Base-by-base conservation (phyloP, 1,140 invertebrate species). In the Ericerus pela region DNA sequence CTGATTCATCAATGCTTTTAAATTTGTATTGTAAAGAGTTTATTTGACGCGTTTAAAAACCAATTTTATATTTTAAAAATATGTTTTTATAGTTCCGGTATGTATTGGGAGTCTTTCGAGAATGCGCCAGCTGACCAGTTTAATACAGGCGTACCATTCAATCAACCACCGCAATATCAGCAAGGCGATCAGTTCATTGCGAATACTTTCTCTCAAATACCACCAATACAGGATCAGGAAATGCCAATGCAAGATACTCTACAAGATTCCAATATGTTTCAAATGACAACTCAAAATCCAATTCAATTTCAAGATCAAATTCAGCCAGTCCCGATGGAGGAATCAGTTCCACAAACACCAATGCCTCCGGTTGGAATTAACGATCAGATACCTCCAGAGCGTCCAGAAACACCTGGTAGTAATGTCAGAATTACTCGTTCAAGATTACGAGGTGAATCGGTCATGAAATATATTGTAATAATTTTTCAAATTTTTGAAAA, bases 321-420 rank as follows among this genome's bases (percentile, higher is more conserved):
- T 2, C 41, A 8, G 4, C 10, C 41, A 24, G 20, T 24, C 5
- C 3, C 10, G 22, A 47, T 47, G 2, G 41, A 47, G 20, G 41
- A 47, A 3, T 24, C 41, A 5, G 20, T 47, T 24, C 18, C 16
- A 24, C 41, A 47, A 24, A 18, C 22, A 12, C 22, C 26, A 4
- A 10, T 24, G 10, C 41, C 10, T 4, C 22, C 26, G 20, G 36
- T 38, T 5, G n/a, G n/a, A n/a, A n/a, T n/a, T n/a, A 38, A 38
- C 36, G 36, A 38, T 5, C 36, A 14, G 14, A 38, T 38, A 18
- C 36, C n/a, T 16, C 41, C 22, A 47, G 41, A 47, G 8, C 41
- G 11, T 22, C 57, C 57, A 26, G 53, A 38, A 31, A 58, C 57
- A 14, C 57, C 57, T 4, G 53, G 57, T 14, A 57, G 55, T 37